Conservation (phyloP, 2,888 invertebrate species). For the Hedychridium roseum region DNA sequence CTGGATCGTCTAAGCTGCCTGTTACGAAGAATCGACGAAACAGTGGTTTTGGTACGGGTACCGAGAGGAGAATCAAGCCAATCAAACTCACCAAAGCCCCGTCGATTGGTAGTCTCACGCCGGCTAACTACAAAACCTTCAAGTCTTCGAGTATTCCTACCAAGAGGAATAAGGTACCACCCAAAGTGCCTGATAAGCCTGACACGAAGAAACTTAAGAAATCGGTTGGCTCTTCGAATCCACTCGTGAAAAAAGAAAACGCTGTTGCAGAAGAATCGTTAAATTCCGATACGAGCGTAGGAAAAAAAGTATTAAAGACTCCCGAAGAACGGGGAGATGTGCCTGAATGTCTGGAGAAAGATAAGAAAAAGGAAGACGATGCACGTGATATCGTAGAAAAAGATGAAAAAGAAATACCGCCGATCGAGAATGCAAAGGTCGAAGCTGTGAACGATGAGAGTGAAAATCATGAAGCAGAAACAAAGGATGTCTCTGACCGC, state of each 20-base stretch:
- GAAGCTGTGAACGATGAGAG: not conserved
- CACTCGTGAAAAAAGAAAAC: too few relatives aligned
- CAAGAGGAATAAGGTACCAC: conserved; percentile 24
- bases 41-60: conserved; percentile 9
- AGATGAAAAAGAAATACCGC: conserved; percentile 5
- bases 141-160: conserved; percentile 1
- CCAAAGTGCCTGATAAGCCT: conserved; percentile 35
- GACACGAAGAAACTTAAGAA: conserved; percentile 10
- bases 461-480: conserved; percentile 1
- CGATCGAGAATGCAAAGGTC: conserved; percentile 1
- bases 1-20: conserved; percentile 22
- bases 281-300: too few relatives aligned
- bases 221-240: too few relatives aligned
- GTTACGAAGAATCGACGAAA: conserved; percentile 14
- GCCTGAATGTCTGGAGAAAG: too few relatives aligned
- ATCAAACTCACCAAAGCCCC: conserved; percentile 39
- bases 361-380: not conserved
- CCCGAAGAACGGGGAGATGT: too few relatives aligned
- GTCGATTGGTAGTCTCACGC: conserved; percentile 33
- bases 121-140: not conserved
- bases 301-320: too few relatives aligned
- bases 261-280: too few relatives aligned
- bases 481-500: conserved; percentile 6
- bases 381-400: not conserved
- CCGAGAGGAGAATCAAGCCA: conserved; percentile 35